Evolutionary conservation across 2,888 invertebrate species (phyloP).

Genomic region (Oconnorella tubifera): DNA sequence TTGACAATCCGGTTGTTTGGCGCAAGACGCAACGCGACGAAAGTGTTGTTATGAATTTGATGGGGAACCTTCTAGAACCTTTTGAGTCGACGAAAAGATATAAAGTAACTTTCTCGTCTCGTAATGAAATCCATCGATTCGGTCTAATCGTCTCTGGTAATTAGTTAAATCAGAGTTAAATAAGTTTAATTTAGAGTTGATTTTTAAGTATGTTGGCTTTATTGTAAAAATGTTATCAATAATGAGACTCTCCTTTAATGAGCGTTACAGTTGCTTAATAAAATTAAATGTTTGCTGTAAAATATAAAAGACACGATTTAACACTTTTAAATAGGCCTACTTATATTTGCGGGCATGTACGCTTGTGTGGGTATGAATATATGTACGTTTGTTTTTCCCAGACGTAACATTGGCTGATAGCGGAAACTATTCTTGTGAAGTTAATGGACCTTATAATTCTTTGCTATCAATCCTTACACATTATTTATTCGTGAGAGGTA

Average conservation of each 20-base stretch:
- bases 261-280: too few relatives aligned
- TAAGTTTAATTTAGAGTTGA: too few relatives aligned
- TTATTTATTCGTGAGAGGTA: not conserved
- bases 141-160: not conserved
- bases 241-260: too few relatives aligned
- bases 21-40: constrained; percentile 6
- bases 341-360: too few relatives aligned
- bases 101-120: not conserved
- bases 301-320: too few relatives aligned
- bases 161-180: too few relatives aligned
- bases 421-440: not conserved
- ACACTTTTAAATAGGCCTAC: too few relatives aligned
- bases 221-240: too few relatives aligned
- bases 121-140: not conserved
- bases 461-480: not conserved
- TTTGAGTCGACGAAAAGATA: not conserved
- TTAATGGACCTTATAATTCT: not conserved
- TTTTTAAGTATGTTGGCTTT: too few relatives aligned
- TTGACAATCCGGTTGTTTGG: constrained; percentile 3
- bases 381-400: not conserved
- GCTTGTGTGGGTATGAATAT: too few relatives aligned
- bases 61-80: not conserved
- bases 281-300: too few relatives aligned
- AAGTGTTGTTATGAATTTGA: not conserved
- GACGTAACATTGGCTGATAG: not conserved